phyloP scores from a whole-genome alignment of 2,113 vertebrate genomes.

The Myodes glareolus region DNA sequence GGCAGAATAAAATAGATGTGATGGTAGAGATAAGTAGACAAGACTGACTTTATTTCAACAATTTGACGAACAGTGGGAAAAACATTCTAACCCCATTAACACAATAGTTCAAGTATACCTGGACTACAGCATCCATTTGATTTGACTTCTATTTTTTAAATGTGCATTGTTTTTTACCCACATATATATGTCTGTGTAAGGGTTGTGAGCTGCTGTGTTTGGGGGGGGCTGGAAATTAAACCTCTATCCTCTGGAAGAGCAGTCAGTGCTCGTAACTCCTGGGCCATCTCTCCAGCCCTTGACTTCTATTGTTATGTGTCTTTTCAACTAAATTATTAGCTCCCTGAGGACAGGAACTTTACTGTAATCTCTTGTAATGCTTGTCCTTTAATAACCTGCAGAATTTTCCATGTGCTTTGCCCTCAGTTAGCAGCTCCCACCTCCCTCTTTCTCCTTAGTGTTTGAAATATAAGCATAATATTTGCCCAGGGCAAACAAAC shows the following conservation, averaged over 20 bases:
- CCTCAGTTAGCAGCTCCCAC: neutral
- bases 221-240: neutral
- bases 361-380: neutral
- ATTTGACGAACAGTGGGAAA: neutral
- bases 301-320: neutral
- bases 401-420: slow-evolving; percentile 54
- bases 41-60: neutral
- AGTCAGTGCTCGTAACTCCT: neutral
- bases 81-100: neutral
- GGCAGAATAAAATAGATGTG: slow-evolving; percentile 22
- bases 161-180: no score
- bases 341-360: neutral
- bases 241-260: neutral
- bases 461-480: slow-evolving; percentile 60
- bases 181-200: no score
- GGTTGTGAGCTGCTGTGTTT: neutral
- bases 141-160: neutral
- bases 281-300: neutral
- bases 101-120: neutral
- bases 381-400: neutral
- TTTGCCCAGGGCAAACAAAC: slow-evolving; percentile 70
- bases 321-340: slow-evolving; percentile 37
- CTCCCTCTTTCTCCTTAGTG: slow-evolving; percentile 30
- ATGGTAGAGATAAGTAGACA: slow-evolving; percentile 6
- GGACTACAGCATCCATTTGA: neutral